Percentiles rank a stretch among this genome's conserved stretches.
These are phyloP conservation scores for Zosterops hypoxanthus DNA, from an alignment of 2,113 vertebrate species.

Conservation along the genomic window DNA sequence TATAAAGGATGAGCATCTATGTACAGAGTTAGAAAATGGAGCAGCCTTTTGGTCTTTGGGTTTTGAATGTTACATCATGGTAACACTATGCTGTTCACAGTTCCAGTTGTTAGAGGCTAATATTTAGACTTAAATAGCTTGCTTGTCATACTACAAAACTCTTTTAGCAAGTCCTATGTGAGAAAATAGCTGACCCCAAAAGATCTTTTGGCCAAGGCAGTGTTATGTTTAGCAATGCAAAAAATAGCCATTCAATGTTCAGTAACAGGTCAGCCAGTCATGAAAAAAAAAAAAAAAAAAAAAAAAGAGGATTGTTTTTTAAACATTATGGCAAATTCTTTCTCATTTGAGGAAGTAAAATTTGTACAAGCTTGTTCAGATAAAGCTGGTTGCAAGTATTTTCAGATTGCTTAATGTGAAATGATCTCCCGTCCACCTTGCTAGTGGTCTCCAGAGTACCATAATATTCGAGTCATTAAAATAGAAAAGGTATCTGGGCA, in stretches of 20 bases:
- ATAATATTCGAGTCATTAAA: background rate
- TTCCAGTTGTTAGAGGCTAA: background rate
- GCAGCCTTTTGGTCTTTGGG: background rate
- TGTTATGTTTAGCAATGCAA: background rate
- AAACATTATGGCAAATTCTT: background rate
- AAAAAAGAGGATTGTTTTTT: background rate
- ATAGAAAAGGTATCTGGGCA: background rate
- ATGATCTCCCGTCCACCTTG: background rate
- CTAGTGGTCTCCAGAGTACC: background rate
- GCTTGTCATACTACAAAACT: background rate
- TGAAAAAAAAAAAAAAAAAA: background rate
- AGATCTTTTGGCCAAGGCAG: background rate
- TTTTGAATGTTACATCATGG: background rate
- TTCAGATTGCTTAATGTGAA: background rate
- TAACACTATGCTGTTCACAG: background rate
- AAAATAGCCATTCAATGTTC: background rate
- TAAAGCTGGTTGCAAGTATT: background rate
- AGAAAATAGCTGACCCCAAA: background rate
- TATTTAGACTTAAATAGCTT: background rate
- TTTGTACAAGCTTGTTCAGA: background rate
- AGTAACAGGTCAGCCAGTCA: background rate
- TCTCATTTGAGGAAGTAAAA: background rate
- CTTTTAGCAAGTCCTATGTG: background rate
- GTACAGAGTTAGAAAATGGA: background rate
- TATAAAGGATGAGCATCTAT: background rate